phyloP scores from a whole-genome alignment of 2,797 vertebrate species.

The Euthynnus affinis region DNA sequence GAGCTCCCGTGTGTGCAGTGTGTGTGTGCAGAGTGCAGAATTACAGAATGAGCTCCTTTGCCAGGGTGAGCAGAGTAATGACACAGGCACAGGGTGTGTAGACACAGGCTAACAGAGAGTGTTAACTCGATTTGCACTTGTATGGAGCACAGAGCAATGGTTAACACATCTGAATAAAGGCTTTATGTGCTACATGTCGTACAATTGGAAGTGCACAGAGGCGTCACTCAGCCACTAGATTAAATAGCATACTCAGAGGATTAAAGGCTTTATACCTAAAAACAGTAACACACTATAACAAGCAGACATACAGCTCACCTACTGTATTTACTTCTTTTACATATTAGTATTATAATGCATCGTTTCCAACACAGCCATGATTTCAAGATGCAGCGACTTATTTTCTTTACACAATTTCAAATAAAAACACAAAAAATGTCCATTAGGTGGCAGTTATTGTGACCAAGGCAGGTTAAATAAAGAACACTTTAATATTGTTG shows the following conservation, averaged over 20 bases:
- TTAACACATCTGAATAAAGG: conserved; percentile 84
- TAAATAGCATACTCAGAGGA: conserved; percentile 78
- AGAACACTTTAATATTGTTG: conserved; percentile 62
- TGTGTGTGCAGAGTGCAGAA: conserved; percentile 58
- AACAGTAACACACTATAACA: conserved; percentile 64
- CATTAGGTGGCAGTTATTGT: conserved; percentile 38
- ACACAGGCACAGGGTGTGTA: conserved; percentile 77
- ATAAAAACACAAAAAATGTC: conserved; percentile 14
- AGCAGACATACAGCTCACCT: conserved; percentile 61
- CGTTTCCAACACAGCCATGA: background rate
- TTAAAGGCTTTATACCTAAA: conserved; percentile 76
- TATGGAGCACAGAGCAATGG: conserved; percentile 80
- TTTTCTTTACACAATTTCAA: conserved; percentile 20
- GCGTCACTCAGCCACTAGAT: conserved; percentile 79
- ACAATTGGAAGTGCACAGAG: conserved; percentile 77
- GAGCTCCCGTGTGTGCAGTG: conserved; percentile 66
- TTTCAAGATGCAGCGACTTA: background rate
- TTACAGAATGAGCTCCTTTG: conserved; percentile 57
- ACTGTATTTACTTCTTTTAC: conserved; percentile 55
- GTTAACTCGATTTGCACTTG: conserved; percentile 87
- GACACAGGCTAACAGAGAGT: conserved; percentile 76
- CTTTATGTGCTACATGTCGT: conserved; percentile 72
- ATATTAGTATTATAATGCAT: conserved; percentile 20
- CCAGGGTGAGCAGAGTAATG: conserved; percentile 69
- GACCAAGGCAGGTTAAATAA: conserved; percentile 52